Base-by-base conservation (phyloP, 1,140 invertebrate species). In the Pectinophora gossypiella region DNA sequence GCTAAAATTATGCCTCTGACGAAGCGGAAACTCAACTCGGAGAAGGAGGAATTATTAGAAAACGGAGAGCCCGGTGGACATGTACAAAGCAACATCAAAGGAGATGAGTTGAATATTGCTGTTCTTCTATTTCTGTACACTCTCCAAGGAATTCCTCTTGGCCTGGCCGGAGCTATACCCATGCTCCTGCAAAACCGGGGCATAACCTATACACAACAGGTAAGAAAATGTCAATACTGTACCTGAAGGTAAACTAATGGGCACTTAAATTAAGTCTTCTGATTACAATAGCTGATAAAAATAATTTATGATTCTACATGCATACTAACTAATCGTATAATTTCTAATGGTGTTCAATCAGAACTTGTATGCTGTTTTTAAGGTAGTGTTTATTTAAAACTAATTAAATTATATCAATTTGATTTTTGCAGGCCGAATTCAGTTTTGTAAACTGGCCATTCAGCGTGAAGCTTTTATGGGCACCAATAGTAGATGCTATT, bases 401-500 rank as follows among this genome's bases (percentile, higher is more conserved):
- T 27, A 12, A 6, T 27, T 27, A 27, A 27, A 27, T 27, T 6
- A n/a, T 51, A 21, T 21, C 9, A 22, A 15, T 38, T 52, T 19
- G 46, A 61, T 51, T 51, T 62, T 91, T 90, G 51, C 92, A 99
- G 93, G 98, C 98, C n/a, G 92, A 98, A 76, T 99, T 99, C 79
- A 99, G 97, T 88, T 98, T 99, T 76, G 97, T 97, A 0, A 94
- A 93, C 65, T 99, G 98, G 98, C 99, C 99, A 1, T 99, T 99
- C 76, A 97, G 96, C 82, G 88, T 99, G 13, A 99, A 99, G 88
- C 85, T 99, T 19, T 75, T 99, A 38, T 99, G 98, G 99, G 99
- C 98, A 2, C 98, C 98, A 1, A 91, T 99, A 68, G 97, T 99
- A 1, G 99, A 99, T 85, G 95, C 97, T 0, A 72, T 98, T 16